Evolutionary conservation across 2,113 vertebrate genomes (phyloP).

Genomic region (Epinephelus cyanopodus): DNA sequence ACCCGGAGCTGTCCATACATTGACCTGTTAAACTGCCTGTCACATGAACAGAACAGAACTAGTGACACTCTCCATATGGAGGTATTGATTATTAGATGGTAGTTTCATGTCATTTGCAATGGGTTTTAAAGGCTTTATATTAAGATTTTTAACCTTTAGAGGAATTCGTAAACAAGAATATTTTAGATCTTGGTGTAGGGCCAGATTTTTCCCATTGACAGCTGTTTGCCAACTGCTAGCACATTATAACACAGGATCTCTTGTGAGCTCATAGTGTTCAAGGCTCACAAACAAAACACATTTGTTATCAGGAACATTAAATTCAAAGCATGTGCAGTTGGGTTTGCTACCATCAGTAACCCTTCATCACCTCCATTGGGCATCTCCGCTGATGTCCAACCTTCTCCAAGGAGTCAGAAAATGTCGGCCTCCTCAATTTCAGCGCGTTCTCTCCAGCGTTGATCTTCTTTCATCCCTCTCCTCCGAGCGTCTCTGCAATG

Average conservation of each 20-base stretch:
- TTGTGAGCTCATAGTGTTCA: neutral
- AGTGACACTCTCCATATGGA: neutral
- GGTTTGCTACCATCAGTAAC: neutral
- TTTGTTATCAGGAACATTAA: neutral
- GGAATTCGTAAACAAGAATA: neutral
- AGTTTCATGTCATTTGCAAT: neutral
- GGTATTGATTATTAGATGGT: neutral
- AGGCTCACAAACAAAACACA: neutral
- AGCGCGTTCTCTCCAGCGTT: neutral
- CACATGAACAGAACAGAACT: neutral
- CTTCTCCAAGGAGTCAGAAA: neutral
- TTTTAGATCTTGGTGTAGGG: neutral
- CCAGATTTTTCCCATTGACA: neutral
- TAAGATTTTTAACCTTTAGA: neutral
- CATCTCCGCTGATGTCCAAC: slow-evolving; percentile 1
- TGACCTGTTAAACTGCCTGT: neutral
- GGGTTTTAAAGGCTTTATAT: neutral
- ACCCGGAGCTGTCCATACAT: slow-evolving; percentile 16
- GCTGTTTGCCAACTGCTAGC: neutral
- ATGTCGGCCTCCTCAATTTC: neutral
- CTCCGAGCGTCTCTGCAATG: slow-evolving; percentile 1
- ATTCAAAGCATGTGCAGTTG: neutral
- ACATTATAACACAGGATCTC: neutral
- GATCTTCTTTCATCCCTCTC: slow-evolving; percentile 19
- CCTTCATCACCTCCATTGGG: neutral